Conservation (phyloP, 2,797 vertebrate species). For the Hypotaenidia philippensis region DNA sequence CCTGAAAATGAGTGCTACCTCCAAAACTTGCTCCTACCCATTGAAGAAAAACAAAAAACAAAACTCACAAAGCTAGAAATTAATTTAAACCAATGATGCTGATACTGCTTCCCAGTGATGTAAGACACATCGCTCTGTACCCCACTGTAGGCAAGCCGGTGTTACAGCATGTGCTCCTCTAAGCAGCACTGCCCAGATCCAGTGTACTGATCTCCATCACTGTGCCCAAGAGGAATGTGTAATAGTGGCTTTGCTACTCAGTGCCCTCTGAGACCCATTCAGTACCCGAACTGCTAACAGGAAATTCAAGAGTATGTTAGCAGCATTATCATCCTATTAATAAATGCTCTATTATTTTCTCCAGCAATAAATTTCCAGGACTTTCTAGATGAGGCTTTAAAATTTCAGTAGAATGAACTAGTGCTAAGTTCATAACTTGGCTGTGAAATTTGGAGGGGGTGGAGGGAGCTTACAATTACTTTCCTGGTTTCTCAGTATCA, state of each 20-base stretch:
- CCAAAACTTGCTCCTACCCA: not conserved
- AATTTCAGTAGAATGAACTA: not conserved
- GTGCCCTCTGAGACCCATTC: not conserved
- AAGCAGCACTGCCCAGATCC: not conserved
- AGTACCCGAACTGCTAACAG: not conserved
- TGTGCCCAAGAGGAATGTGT: not conserved
- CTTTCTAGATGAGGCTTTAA: not conserved
- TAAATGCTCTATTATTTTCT: not conserved
- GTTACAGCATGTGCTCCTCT: not conserved
- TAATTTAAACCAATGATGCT: not conserved
- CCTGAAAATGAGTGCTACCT: not conserved
- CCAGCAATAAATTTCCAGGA: not conserved
- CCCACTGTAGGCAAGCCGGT: not conserved
- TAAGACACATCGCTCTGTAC: fast-evolving
- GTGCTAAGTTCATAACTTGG: not conserved
- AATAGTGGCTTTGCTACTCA: not conserved
- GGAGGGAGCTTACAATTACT: not conserved
- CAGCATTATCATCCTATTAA: not conserved
- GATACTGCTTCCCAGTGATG: not conserved
- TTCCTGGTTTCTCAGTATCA: not conserved
- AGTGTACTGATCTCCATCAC: fast-evolving
- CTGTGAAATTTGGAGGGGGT: not conserved
- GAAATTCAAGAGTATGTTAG: not conserved
- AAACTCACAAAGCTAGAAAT: not conserved
- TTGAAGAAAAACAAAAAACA: not conserved